Conservation (phyloP, 2,797 vertebrate genomes). For the Mallotus villosus region DNA sequence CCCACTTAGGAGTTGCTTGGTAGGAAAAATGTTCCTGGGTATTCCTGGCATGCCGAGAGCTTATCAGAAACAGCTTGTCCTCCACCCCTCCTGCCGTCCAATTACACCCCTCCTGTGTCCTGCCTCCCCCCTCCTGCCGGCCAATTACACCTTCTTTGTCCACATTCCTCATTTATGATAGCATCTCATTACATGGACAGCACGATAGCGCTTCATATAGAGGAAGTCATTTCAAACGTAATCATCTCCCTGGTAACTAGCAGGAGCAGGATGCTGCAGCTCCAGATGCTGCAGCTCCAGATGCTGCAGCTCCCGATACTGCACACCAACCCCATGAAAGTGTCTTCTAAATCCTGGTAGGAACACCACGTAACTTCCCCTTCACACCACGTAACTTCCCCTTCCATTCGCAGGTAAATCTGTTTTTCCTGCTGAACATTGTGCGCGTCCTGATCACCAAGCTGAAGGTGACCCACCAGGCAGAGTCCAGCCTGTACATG, state of each 20-base stretch:
- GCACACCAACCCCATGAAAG: neutral
- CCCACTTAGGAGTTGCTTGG: neutral
- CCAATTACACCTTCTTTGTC: neutral
- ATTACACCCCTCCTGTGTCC: neutral
- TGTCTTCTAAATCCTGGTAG: neutral
- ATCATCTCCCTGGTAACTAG: neutral
- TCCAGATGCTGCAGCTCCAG: too few relatives aligned
- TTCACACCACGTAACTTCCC: neutral
- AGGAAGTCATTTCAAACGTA: neutral
- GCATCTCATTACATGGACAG: neutral
- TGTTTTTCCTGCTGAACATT: constrained; percentile 95
- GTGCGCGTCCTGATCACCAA: constrained; percentile 97
- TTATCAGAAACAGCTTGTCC: too few relatives aligned
- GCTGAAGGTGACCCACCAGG: constrained; percentile 94
- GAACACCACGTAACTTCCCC: neutral
- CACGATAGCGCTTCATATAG: neutral
- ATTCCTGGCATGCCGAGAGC: neutral
- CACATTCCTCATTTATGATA: neutral
- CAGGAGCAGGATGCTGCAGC: neutral
- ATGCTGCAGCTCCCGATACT: too few relatives aligned
- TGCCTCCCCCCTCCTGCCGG: too few relatives aligned
- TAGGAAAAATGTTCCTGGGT: neutral
- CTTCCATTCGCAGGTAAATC: constrained; percentile 80
- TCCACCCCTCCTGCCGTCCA: neutral
- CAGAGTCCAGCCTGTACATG: constrained; percentile 97